A percentile compares a stretch with the other conserved stretches of the same genome.
phyloP scores from a whole-genome alignment of 2,888 invertebrate species.

The Aphrophora alni region DNA sequence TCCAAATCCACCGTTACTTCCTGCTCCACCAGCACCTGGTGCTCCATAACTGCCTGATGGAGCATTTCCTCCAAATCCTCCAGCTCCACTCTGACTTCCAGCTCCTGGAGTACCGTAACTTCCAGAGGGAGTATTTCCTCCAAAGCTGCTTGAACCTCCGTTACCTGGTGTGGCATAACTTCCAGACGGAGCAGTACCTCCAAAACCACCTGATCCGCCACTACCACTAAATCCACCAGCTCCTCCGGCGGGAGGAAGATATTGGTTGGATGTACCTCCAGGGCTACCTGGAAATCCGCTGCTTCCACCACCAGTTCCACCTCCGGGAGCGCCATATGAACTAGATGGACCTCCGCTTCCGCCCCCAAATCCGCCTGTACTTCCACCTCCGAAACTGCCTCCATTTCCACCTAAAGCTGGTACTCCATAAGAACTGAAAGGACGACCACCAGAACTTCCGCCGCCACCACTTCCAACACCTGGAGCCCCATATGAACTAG shows the following conservation, averaged over 20 bases:
- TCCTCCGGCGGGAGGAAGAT: slow-evolving; percentile 27
- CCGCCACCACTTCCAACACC: slow-evolving; percentile 8
- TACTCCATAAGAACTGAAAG: slow-evolving; percentile 8
- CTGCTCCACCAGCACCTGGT: background rate
- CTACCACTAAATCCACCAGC: background rate
- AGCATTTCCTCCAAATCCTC: slow-evolving; percentile 5
- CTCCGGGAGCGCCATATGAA: background rate
- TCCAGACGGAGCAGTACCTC: slow-evolving; percentile 20
- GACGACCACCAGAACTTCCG: slow-evolving; percentile 7
- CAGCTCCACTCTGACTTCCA: too few relatives aligned
- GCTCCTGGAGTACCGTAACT: slow-evolving; percentile 27
- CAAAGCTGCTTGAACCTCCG: slow-evolving; percentile 18
- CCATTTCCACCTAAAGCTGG: slow-evolving; percentile 11
- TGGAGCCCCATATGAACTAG: background rate
- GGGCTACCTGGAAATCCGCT: background rate
- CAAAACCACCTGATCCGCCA: background rate
- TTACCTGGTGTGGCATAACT: background rate
- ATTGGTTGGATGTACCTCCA: slow-evolving; percentile 16
- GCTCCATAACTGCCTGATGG: background rate
- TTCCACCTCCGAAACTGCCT: slow-evolving; percentile 16
- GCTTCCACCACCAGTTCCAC: slow-evolving; percentile 8
- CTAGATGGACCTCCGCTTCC: slow-evolving; percentile 18
- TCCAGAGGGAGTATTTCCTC: slow-evolving; percentile 6
- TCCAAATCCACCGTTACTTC: background rate
- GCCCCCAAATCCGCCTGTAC: background rate